A percentile compares a stretch with the other conserved stretches of the same genome.
These are phyloP conservation scores for Troides oblongomaculatus DNA, from an alignment of 2,888 invertebrate species.

Conservation along the genomic window DNA sequence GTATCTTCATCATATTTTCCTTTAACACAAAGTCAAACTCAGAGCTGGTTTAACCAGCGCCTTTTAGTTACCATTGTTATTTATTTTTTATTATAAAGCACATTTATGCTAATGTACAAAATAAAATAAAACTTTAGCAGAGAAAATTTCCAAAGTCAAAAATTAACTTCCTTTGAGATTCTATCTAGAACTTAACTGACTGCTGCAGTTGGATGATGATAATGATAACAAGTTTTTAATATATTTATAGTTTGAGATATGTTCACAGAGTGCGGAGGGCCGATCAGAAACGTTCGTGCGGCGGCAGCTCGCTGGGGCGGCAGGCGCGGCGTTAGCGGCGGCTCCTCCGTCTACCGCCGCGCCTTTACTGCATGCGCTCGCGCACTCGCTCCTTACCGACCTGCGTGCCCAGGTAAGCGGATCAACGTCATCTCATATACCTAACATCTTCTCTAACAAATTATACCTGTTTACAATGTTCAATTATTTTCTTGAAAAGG, in stretches of 20 bases:
- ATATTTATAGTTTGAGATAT: no score
- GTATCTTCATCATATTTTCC: no score
- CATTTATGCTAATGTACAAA: no score
- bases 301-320: constrained; percentile 72
- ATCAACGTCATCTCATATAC: neutral
- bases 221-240: no score
- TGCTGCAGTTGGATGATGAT: no score
- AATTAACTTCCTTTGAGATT: neutral
- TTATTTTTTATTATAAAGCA: neutral
- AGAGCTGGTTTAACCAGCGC: no score
- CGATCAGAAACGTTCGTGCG: constrained; percentile 71
- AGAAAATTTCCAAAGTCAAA: neutral
- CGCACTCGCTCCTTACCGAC: constrained; percentile 48
- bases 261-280: constrained; percentile 43
- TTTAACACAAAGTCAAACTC: no score
- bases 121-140: neutral
- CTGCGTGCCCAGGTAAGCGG: constrained; percentile 40
- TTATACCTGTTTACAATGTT: no score
- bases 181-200: no score
- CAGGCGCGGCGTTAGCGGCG: constrained; percentile 69
- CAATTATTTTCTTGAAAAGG: no score
- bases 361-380: constrained; percentile 53
- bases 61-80: neutral
- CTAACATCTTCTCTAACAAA: neutral
- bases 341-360: constrained; percentile 58